phyloP scores from a whole-genome alignment of 2,888 invertebrate species.

The Eilema sororculum region DNA sequence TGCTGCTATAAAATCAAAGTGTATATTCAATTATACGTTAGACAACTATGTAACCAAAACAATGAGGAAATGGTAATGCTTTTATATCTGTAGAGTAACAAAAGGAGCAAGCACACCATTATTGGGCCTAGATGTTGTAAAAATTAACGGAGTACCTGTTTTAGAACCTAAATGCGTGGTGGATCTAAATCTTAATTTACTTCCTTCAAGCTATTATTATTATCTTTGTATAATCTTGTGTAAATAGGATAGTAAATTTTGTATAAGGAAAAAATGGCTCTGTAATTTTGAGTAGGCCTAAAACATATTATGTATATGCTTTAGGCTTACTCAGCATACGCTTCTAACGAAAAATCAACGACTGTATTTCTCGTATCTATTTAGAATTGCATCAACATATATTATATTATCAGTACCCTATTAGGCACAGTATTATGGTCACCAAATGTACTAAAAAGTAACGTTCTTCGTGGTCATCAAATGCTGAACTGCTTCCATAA shows the following conservation, averaged over 20 bases:
- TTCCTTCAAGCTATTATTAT: conserved; percentile 17
- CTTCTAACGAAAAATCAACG: too few species aligned
- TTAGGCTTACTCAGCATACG: too few species aligned
- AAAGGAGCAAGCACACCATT: conserved; percentile 36
- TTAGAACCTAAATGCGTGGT: conserved; percentile 14
- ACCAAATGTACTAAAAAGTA: neutral
- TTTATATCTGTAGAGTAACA: conserved; percentile 47
- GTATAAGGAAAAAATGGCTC: too few species aligned
- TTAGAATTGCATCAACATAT: too few species aligned
- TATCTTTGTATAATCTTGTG: too few species aligned
- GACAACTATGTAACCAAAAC: conserved; percentile 26
- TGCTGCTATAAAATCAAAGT: neutral
- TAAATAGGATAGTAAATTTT: neutral
- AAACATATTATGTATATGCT: too few species aligned
- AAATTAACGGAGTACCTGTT: conserved; percentile 40
- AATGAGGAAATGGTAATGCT: conserved; percentile 41
- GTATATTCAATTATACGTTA: conserved; percentile 14
- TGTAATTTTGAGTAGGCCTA: too few species aligned
- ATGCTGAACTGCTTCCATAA: neutral
- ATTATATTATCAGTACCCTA: too few species aligned
- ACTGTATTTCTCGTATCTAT: too few species aligned
- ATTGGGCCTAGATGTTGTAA: conserved; percentile 36
- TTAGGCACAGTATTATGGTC: too few species aligned
- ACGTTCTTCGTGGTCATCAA: too few species aligned
- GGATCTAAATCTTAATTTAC: conserved; percentile 33